Conservation (phyloP, 1,140 invertebrate genomes). For the Mya arenaria region DNA sequence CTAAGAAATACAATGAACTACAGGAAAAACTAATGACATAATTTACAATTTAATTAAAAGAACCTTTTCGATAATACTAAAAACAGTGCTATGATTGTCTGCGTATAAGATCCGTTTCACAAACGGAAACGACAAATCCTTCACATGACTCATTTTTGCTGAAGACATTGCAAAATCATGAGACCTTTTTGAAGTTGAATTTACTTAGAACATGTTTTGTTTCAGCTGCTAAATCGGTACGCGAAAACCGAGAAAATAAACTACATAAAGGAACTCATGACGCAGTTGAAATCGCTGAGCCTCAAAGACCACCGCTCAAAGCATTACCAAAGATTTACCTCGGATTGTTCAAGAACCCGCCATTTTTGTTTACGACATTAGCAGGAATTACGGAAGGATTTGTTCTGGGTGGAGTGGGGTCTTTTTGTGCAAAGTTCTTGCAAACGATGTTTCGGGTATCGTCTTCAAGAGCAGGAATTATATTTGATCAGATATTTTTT, state of each 20-base stretch:
- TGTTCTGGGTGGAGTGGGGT: not conserved
- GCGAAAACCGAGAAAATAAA: constrained; percentile 5
- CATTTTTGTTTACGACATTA: constrained; percentile 29
- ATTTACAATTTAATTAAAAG: too few species aligned
- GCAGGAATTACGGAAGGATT: constrained; percentile 14
- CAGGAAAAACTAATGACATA: too few species aligned
- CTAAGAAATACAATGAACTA: too few species aligned
- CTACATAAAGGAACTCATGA: not conserved
- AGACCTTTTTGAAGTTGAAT: too few species aligned
- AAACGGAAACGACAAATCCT: too few species aligned
- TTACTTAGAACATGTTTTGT: too few species aligned
- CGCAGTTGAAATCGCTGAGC: not conserved
- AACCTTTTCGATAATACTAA: too few species aligned
- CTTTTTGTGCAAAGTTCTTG: constrained; percentile 13
- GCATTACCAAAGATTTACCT: constrained; percentile 2
- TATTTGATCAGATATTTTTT: too few species aligned
- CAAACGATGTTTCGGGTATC: constrained; percentile 28
- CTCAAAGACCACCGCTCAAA: not conserved
- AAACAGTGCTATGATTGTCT: too few species aligned
- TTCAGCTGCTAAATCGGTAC: constrained; percentile 12
- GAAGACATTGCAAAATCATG: too few species aligned
- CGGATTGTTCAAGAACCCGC: constrained; percentile 11
- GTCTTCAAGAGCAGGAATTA: not conserved
- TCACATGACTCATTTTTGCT: too few species aligned
- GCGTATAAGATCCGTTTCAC: too few species aligned